A percentile compares a stretch with the other conserved stretches of the same genome.
Evolutionary conservation across 1,140 invertebrate species (phyloP).

Genomic region (Lysiphlebus fabarum): DNA sequence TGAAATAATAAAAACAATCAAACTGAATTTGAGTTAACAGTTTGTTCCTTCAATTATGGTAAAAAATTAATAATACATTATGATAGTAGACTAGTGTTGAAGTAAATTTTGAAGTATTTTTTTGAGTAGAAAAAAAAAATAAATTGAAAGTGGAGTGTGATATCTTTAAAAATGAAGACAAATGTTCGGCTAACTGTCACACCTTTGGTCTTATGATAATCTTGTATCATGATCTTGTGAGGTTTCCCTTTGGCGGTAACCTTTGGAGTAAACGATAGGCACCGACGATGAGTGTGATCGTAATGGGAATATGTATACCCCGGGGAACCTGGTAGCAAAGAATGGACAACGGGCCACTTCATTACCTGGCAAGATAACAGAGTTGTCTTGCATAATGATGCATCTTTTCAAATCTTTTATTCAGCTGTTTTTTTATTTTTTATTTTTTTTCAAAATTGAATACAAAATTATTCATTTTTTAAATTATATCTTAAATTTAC

Average conservation of each 20-base stretch:
- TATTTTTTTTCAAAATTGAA: neutral
- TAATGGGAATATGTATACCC: constrained; percentile 15
- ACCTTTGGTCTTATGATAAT: constrained; percentile 33
- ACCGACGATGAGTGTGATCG: constrained; percentile 20
- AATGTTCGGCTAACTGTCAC: constrained; percentile 37
- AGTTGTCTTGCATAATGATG: constrained; percentile 47
- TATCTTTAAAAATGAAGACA: constrained; percentile 22
- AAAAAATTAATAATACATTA: too few species aligned
- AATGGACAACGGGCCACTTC: constrained; percentile 37
- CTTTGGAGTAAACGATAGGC: neutral
- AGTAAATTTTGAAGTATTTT: neutral
- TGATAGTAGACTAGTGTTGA: too few species aligned
- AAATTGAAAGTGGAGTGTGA: constrained; percentile 10
- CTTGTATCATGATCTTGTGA: constrained; percentile 33
- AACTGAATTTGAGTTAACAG: too few species aligned
- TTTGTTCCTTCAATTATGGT: too few species aligned
- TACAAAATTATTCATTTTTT: neutral
- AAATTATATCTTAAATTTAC: too few species aligned
- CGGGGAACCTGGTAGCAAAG: constrained; percentile 37
- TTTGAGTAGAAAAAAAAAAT: constrained; percentile 3
- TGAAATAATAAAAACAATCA: too few species aligned
- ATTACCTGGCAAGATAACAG: constrained; percentile 41
- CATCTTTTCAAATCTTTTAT: constrained; percentile 2
- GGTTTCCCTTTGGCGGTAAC: constrained; percentile 30
- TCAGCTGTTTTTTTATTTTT: constrained; percentile 4